Conservation (phyloP, 2,888 invertebrate genomes). For the Mimas tiliae region DNA sequence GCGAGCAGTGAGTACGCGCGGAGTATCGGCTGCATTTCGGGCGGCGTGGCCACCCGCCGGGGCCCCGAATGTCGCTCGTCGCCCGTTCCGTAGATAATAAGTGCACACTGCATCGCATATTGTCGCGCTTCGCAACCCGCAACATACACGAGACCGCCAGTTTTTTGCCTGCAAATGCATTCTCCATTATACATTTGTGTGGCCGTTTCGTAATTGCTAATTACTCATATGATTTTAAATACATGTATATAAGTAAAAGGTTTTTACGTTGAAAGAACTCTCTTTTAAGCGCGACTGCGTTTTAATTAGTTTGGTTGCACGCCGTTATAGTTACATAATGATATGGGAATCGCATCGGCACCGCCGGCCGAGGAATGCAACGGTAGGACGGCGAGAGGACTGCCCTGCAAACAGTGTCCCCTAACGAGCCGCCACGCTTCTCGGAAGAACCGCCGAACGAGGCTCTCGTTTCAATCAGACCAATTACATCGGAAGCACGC, state of each 20-base stretch:
- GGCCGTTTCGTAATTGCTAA: slow-evolving; percentile 38
- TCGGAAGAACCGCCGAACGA: slow-evolving; percentile 71
- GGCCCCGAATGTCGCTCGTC: slow-evolving; percentile 63
- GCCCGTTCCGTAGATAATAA: slow-evolving; percentile 72
- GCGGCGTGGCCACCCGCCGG: slow-evolving; percentile 70
- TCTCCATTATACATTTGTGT: slow-evolving; percentile 46
- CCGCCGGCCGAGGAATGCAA: slow-evolving; percentile 50
- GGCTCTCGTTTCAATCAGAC: slow-evolving; percentile 81
- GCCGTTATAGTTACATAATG: slow-evolving; percentile 39
- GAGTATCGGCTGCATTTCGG: slow-evolving; percentile 58
- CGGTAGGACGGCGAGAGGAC: slow-evolving; percentile 49
- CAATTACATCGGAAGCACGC: slow-evolving; percentile 76
- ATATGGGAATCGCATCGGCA: slow-evolving; percentile 27
- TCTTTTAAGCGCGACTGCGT: slow-evolving; percentile 25
- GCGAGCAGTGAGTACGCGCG: slow-evolving; percentile 39
- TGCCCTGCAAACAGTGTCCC: slow-evolving; percentile 68
- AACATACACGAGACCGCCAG: slow-evolving; percentile 50
- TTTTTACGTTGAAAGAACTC: slow-evolving; percentile 17
- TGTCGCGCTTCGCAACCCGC: slow-evolving; percentile 63
- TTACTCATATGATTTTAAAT: slow-evolving; percentile 21
- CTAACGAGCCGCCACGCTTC: slow-evolving; percentile 73
- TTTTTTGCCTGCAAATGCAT: slow-evolving; percentile 62
- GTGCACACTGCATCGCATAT: slow-evolving; percentile 73
- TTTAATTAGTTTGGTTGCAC: slow-evolving; percentile 29
- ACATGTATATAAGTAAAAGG: slow-evolving; percentile 16